phyloP scores from a whole-genome alignment of 2,797 vertebrate genomes.

The Allobates femoralis region DNA sequence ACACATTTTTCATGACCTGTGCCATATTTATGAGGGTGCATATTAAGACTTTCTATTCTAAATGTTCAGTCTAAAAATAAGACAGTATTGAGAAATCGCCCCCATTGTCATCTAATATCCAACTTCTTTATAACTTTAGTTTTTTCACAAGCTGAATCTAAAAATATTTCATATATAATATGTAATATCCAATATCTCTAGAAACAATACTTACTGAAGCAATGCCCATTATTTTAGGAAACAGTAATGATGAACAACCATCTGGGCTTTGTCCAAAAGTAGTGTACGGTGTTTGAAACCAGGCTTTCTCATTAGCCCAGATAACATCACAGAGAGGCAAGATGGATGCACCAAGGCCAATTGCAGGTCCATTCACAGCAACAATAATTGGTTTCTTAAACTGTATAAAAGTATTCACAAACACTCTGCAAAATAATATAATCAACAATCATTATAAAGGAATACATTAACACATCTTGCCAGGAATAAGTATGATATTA shows the following conservation, averaged over 20 bases:
- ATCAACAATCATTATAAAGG: constrained; percentile 17
- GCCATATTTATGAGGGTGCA: too few species aligned
- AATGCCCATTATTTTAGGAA: constrained; percentile 94
- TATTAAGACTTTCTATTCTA: too few species aligned
- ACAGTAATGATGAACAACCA: constrained; percentile 92
- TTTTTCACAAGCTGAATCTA: not conserved
- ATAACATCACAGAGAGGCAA: constrained; percentile 96
- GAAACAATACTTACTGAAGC: constrained; percentile 87
- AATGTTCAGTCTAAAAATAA: too few species aligned
- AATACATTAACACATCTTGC: not conserved
- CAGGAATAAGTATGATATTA: not conserved
- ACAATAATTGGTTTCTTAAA: constrained; percentile 98
- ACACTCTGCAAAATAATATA: constrained; percentile 81
- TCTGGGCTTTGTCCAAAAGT: constrained; percentile 95
- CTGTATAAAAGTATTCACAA: constrained; percentile 97
- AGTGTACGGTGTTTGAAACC: constrained; percentile 97
- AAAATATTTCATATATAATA: not conserved
- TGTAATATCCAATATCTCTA: not conserved
- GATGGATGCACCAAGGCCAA: constrained; percentile 93
- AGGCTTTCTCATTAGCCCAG: constrained; percentile 98
- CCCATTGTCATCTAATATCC: too few species aligned
- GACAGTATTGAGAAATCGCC: too few species aligned
- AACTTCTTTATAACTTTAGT: too few species aligned
- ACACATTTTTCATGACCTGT: too few species aligned
- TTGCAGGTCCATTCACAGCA: constrained; percentile 93